Evolutionary conservation across 2,797 vertebrate genomes (phyloP), one percentile per base, ranked within the genome.

Genomic region (Uromys caudimaculatus): DNA sequence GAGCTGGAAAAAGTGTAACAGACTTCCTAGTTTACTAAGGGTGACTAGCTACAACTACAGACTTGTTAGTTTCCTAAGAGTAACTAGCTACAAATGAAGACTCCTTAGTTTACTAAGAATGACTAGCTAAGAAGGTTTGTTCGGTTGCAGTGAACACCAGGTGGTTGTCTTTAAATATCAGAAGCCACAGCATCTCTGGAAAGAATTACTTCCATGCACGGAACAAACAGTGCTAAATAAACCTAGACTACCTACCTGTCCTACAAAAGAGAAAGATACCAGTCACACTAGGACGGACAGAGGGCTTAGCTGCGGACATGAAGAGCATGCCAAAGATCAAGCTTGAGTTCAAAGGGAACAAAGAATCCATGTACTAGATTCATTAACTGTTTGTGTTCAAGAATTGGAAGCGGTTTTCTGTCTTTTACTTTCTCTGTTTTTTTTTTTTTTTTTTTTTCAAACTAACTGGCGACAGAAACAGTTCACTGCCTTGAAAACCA

Each of bases 401-500:
- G 62, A 94, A 21, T 58, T 62, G 10, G 69, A 38, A 38, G 24
- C 13, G 1, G 54, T 73, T 54, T 60, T 71, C 47, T 87, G 5
- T 54, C 54, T 78, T 54, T 13, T 54, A 44, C 14, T 17, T 13
- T 54, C 4, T 54, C 54, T 54, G 3, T 54, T 17, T 16, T 54
- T 2, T 64, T 32, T 14, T 12, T 35, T 35, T 67, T 13, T 4
- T 67, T 17, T 17, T 54, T 54, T 77, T 35, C 54, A 60, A 27
- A 83, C 21, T 62, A 90, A 47, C 10, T 52, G 32, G 6, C 76
- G 3, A 32, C 77, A 58, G 41, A 54, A 77, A 21, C 9, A 79
- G 16, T 35, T 83, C 23, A 41, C 78, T 79, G 75, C 81, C 50
- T 87, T 86, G 11, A 86, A 94, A 93, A 91, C 13, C n/a, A 75